A percentile compares a stretch with the other conserved stretches of the same genome.
Conservation (phyloP, 2,113 vertebrate species). For the Oostethus manadensis region DNA sequence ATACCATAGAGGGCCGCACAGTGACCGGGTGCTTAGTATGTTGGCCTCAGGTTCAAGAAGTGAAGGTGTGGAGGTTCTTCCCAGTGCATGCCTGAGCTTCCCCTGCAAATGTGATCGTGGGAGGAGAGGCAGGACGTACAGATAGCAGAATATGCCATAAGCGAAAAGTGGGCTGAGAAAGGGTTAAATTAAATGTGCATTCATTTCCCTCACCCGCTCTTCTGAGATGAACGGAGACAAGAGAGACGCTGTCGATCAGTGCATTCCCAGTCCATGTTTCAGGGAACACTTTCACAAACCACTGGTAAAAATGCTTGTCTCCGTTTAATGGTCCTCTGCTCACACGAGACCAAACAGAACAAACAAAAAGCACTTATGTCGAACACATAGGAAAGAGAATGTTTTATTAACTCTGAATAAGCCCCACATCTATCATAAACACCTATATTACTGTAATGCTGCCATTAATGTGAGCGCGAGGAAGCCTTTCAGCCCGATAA, state of each 20-base stretch:
- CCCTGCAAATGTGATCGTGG: too few relatives aligned
- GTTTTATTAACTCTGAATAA: constrained; percentile 72
- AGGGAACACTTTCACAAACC: constrained; percentile 71
- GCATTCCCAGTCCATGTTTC: constrained; percentile 41
- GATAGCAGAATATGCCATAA: too few relatives aligned
- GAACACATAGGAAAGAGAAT: constrained; percentile 67
- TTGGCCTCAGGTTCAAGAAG: too few relatives aligned
- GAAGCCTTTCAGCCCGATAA: constrained; percentile 65
- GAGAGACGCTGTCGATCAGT: constrained; percentile 24
- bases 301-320: constrained; percentile 71
- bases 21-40: too few relatives aligned
- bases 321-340: constrained; percentile 69
- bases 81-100: too few relatives aligned
- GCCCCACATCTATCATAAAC: constrained; percentile 72
- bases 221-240: constrained; percentile 9
- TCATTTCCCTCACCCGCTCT: background rate
- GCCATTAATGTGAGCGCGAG: constrained; percentile 60
- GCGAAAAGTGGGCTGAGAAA: too few relatives aligned
- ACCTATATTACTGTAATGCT: constrained; percentile 73
- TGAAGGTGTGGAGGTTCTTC: too few relatives aligned
- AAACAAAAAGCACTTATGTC: constrained; percentile 75
- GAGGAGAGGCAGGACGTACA: too few relatives aligned
- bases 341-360: constrained; percentile 72
- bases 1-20: too few relatives aligned
- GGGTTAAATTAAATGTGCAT: background rate